Percentiles rank a stretch among this genome's conserved stretches.
Conservation (phyloP, 2,888 invertebrate species). For the Anarsia innoxiella region DNA sequence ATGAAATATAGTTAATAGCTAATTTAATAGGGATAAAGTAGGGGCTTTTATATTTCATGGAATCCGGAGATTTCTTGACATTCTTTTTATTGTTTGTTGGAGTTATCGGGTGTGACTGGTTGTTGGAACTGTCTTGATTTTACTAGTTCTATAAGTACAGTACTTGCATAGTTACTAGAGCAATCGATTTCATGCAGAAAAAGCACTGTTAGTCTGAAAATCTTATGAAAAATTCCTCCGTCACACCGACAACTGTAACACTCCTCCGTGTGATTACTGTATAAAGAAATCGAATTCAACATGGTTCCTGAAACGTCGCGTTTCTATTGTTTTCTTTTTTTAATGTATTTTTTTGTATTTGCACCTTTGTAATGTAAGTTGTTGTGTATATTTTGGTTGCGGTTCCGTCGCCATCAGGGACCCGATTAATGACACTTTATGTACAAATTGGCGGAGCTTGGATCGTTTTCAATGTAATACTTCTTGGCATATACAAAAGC, state of each 20-base stretch:
- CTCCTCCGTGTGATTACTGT: conserved; percentile 27
- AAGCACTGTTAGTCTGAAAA: no score
- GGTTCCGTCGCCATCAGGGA: conserved; percentile 21
- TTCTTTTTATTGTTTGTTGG: conserved; percentile 21
- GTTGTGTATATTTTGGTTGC: conserved; percentile 50
- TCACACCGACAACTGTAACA: no score
- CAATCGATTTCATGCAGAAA: no score
- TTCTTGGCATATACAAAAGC: no score
- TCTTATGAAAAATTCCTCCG: no score
- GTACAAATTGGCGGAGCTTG: conserved; percentile 20
- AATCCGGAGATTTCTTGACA: conserved; percentile 23
- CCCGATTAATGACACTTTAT: conserved; percentile 20
- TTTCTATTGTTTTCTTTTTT: conserved; percentile 32
- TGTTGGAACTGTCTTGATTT: no score
- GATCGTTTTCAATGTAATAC: neutral
- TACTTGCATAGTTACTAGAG: no score
- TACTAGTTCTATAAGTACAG: no score
- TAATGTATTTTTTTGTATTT: conserved; percentile 31
- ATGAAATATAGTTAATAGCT: conserved; percentile 61
- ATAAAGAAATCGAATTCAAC: conserved; percentile 28
- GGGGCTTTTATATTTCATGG: conserved; percentile 42
- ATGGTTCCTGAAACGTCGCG: conserved; percentile 39
- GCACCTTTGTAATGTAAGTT: conserved; percentile 35
- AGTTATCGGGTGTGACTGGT: neutral
- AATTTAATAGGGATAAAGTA: conserved; percentile 55